Evolutionary conservation across 2,888 invertebrate genomes (phyloP), one percentile per base, ranked within the genome.

Genomic region (Cryptophagus acutangulus): DNA sequence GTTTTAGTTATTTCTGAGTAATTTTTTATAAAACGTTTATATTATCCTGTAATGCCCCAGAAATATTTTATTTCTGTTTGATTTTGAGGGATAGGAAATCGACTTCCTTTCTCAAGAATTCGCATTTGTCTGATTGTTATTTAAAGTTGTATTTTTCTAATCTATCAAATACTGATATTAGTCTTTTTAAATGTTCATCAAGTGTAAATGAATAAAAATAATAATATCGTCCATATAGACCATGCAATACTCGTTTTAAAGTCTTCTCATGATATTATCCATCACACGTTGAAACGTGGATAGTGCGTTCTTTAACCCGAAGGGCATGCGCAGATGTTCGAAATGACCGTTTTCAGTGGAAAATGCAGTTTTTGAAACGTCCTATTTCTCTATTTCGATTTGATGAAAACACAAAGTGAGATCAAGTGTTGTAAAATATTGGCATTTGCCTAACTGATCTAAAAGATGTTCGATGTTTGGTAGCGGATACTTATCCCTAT

Each of bases 141-240:
- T 5, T 6, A 10, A 29, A 5, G 10, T 29, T 8, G 10, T 8
- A 29, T 29, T 29, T 29, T 10, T 13, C 5, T 8, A 29, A 10
- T 6, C 29, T n/a, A 5, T 5, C 6, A 29, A 29, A 29, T 8
- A 29, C 10, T 29, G n/a, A 6, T 10, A 10, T 29, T 5, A 29
- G 10, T 8, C 29, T 29, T 29, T 29, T n/a, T 8, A 29, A 10
- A n/a, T 29, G 29, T 29, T 29, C 29, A 10, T 29, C 29, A 8
- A 29, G 10, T 6, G 29, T 8, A 5, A 13, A n/a, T 5, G 29
- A 29, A 29, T 8, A 29, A n/a, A n/a, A n/a, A 29, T n/a, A 8
- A 29, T 29, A 29, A 29, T 29, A 13, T 29, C 29, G 29, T 29
- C 29, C 29, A 29, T 29, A n/a, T 29, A 29, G 29, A 29, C 29